These are phyloP conservation scores for Pristionchus mayeri DNA, from an alignment of 2,888 invertebrate genomes.

Conservation along the genomic window DNA sequence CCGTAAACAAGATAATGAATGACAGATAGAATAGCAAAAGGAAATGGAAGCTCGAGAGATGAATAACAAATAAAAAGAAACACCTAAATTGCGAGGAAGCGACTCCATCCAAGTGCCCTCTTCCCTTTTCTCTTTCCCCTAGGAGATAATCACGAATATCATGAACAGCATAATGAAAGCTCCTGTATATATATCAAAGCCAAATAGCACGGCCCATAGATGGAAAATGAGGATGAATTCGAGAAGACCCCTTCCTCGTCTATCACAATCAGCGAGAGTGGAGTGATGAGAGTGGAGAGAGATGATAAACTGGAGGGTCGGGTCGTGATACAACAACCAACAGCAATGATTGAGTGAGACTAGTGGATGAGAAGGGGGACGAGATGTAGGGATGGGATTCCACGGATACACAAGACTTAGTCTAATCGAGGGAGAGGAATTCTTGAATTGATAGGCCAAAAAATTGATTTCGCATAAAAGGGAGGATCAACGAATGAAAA, in stretches of 20 bases:
- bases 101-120: too few species aligned
- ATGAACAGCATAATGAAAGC: not conserved
- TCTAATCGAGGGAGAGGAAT: not conserved
- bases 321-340: not conserved
- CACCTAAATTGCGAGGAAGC: too few species aligned
- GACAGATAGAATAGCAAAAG: too few species aligned
- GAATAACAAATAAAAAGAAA: too few species aligned
- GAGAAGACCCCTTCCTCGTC: not conserved
- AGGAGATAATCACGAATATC: too few species aligned
- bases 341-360: conserved; percentile 1
- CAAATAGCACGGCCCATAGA: too few species aligned
- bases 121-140: too few species aligned
- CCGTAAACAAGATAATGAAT: too few species aligned
- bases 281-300: not conserved
- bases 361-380: not conserved
- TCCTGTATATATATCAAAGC: too few species aligned
- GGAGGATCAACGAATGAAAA: not conserved
- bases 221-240: not conserved
- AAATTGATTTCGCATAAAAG: too few species aligned
- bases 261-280: not conserved
- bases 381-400: not conserved
- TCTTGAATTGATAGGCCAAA: too few species aligned
- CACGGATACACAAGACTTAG: not conserved
- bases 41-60: too few species aligned
- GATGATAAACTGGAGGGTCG: not conserved